Evolutionary conservation across 2,888 invertebrate species (phyloP).

Genomic region (Trachelus tabidus): DNA sequence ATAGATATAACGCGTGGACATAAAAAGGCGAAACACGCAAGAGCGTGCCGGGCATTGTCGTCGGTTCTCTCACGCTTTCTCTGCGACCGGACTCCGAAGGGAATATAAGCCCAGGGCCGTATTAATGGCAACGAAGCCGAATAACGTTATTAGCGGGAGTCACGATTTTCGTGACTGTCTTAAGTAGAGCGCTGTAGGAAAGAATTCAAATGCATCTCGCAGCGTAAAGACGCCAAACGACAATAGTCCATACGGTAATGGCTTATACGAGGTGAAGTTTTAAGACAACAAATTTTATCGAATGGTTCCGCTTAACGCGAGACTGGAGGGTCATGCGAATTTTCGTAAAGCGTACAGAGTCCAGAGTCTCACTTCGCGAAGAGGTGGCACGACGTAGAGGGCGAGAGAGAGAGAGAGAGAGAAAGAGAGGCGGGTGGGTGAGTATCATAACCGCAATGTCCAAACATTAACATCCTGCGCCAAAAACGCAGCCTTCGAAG

Average conservation of each 20-base stretch:
- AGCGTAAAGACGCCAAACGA: neutral
- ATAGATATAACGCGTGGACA: neutral
- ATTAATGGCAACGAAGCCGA: neutral
- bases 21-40: neutral
- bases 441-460: slow-evolving; percentile 14
- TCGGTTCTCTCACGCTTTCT: slow-evolving; percentile 1
- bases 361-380: neutral
- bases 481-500: slow-evolving; percentile 27
- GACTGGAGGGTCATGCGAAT: neutral
- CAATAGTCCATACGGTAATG: neutral
- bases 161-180: slow-evolving; percentile 2
- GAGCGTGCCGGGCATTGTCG: neutral
- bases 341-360: neutral
- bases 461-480: slow-evolving; percentile 35
- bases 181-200: neutral
- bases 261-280: neutral
- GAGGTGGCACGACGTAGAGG: neutral
- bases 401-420: too few relatives aligned
- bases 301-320: neutral
- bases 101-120: neutral
- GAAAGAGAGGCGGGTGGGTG: too few relatives aligned
- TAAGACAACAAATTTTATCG: neutral
- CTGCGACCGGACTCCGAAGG: neutral
- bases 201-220: neutral
- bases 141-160: slow-evolving; percentile 4